A percentile compares a stretch with the other conserved stretches of the same genome.
Conservation (phyloP, 2,113 vertebrate species). For the Macquaria ambigua region DNA sequence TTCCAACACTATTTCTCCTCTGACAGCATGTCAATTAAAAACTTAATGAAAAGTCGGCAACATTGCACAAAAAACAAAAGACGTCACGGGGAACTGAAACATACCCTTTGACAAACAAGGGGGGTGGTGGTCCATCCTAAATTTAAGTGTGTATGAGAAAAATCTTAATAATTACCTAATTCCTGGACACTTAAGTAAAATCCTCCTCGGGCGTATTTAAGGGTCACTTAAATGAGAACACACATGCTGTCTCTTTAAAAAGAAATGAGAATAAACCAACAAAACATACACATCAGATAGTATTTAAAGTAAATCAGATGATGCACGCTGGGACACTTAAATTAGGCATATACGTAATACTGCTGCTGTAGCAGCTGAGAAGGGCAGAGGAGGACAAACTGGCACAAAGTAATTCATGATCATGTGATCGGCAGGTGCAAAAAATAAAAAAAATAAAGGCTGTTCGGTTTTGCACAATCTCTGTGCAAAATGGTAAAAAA, state of each 20-base stretch:
- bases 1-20: constrained; percentile 72
- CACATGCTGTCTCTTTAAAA: constrained; percentile 69
- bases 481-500: constrained; percentile 53
- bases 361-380: constrained; percentile 59
- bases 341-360: constrained; percentile 61
- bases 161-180: constrained; percentile 46
- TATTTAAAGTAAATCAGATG: constrained; percentile 46
- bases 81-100: constrained; percentile 78
- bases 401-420: constrained; percentile 62
- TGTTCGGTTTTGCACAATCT: constrained; percentile 55
- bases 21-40: constrained; percentile 67
- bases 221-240: constrained; percentile 72
- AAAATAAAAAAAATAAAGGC: constrained; percentile 64
- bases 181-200: constrained; percentile 55
- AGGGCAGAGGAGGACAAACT: constrained; percentile 47
- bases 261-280: constrained; percentile 50
- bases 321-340: constrained; percentile 42
- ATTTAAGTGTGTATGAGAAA: constrained; percentile 35
- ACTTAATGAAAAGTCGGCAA: constrained; percentile 61
- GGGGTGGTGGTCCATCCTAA: constrained; percentile 37
- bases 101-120: constrained; percentile 64
- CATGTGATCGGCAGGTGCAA: constrained; percentile 64
- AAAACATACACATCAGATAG: constrained; percentile 50
- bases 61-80: constrained; percentile 82
- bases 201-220: constrained; percentile 48